These are phyloP conservation scores for Xestia rhomboidea DNA, from an alignment of 2,888 invertebrate species.

Conservation along the genomic window DNA sequence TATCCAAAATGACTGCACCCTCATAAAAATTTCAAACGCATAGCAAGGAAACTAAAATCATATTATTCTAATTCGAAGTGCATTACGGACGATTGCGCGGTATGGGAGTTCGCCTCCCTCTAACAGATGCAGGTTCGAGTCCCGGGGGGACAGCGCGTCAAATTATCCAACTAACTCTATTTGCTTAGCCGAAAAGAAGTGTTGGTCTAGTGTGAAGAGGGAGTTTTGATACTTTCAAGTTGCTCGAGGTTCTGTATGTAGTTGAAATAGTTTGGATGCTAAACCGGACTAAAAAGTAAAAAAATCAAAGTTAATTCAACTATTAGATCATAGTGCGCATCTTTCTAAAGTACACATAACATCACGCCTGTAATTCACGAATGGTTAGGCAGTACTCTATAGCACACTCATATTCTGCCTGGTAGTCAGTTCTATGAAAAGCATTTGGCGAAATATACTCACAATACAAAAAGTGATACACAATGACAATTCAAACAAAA, in stretches of 20 bases:
- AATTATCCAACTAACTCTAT: constrained; percentile 87
- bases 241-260: neutral
- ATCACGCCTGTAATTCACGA: neutral
- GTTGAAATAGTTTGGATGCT: neutral
- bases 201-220: constrained; percentile 56
- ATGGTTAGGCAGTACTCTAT: neutral
- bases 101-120: constrained; percentile 68
- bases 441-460: neutral
- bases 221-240: constrained; percentile 66
- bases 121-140: constrained; percentile 79
- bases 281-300: neutral
- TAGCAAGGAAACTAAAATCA: constrained; percentile 74
- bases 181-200: constrained; percentile 81
- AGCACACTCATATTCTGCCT: neutral
- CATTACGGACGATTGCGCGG: constrained; percentile 71
- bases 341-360: neutral
- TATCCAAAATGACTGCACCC: constrained; percentile 17
- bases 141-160: constrained; percentile 78
- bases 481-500: neutral
- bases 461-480: neutral
- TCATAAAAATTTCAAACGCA: constrained; percentile 79
- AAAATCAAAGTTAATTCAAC: neutral
- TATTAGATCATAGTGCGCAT: neutral
- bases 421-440: neutral
- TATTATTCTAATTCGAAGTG: constrained; percentile 82